A percentile compares a stretch with the other conserved stretches of the same genome.
Conservation (phyloP, 2,113 vertebrate genomes). For the Plestiodon gilberti region DNA sequence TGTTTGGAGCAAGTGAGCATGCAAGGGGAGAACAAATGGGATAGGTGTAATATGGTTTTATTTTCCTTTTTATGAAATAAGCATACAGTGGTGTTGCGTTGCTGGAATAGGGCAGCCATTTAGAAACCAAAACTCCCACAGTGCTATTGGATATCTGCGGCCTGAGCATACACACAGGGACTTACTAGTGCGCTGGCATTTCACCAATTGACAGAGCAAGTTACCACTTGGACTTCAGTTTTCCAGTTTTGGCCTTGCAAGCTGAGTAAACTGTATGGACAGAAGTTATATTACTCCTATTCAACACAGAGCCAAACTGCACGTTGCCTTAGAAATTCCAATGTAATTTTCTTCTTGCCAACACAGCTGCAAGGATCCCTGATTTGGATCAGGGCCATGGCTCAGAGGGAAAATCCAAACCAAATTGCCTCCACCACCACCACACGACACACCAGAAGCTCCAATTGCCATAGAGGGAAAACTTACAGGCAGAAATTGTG, state of each 20-base stretch:
- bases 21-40: neutral
- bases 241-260: neutral
- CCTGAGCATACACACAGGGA: neutral
- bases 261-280: neutral
- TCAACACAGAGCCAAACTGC: neutral
- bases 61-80: slow-evolving; percentile 16
- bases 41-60: neutral
- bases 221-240: neutral
- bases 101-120: neutral
- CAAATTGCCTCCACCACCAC: too few relatives aligned
- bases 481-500: too few relatives aligned
- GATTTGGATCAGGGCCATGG: too few relatives aligned
- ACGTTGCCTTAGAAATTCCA: too few relatives aligned
- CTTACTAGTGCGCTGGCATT: neutral
- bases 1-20: neutral
- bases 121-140: neutral
- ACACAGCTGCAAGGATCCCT: too few relatives aligned
- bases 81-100: neutral
- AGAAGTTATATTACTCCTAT: neutral
- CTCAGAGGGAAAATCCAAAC: too few relatives aligned
- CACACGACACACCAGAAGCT: too few relatives aligned
- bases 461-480: too few relatives aligned
- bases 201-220: neutral
- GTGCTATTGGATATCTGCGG: neutral
- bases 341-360: too few relatives aligned